Evolutionary conservation across 2,888 invertebrate genomes (phyloP).

Genomic region (Rhodophaea formosa): DNA sequence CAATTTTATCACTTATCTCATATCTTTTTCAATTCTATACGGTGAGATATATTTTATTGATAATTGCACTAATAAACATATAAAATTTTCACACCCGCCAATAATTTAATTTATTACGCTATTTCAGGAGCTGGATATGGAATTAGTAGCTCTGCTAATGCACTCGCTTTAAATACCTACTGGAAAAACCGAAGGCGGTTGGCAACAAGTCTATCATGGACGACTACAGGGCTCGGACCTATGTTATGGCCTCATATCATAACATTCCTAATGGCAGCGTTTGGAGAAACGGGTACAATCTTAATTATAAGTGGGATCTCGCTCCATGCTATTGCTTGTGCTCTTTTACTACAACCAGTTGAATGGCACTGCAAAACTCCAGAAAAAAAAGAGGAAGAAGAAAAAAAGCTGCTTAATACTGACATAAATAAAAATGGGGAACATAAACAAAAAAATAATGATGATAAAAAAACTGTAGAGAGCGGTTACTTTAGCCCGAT

Average conservation of each 20-base stretch:
- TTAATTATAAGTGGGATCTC: constrained; percentile 85
- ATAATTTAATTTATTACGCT: too few species aligned
- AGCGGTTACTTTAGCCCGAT: constrained; percentile 70
- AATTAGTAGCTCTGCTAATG: constrained; percentile 85
- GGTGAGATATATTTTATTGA: constrained; percentile 72
- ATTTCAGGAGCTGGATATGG: constrained; percentile 83
- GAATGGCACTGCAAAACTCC: constrained; percentile 84
- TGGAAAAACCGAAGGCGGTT: constrained; percentile 86
- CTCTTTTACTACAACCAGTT: constrained; percentile 87
- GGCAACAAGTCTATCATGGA: constrained; percentile 87
- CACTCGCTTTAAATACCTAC: constrained; percentile 87
- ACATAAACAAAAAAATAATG: constrained; percentile 1
- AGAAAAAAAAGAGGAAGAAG: constrained; percentile 42
- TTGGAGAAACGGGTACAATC: constrained; percentile 84
- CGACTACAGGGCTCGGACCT: constrained; percentile 86
- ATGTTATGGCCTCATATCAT: constrained; percentile 87
- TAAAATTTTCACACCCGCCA: not conserved
- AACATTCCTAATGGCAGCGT: constrained; percentile 81
- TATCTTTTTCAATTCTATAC: constrained; percentile 84
- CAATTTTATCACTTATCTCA: constrained; percentile 82
- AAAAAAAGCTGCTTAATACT: constrained; percentile 47
- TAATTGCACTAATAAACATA: constrained; percentile 2
- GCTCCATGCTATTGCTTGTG: constrained; percentile 84
- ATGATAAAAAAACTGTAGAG: constrained; percentile 45
- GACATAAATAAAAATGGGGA: constrained; percentile 30